Base-by-base conservation (phyloP, 2,113 vertebrate species). In the Trichechus manatus region DNA sequence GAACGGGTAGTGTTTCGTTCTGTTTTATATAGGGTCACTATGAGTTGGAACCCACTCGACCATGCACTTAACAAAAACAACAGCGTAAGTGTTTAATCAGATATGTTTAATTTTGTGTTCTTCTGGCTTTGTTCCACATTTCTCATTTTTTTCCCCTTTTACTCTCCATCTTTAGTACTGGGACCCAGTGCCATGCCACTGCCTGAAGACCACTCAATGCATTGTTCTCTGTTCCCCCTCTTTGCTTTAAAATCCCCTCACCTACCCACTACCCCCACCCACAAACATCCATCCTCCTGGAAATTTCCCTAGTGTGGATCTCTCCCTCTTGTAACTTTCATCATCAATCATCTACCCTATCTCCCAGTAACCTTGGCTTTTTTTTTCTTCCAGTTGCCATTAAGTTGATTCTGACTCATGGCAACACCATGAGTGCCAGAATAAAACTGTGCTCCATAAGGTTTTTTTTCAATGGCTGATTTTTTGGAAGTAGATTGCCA, bases 201-300 rank as follows among this genome's bases (percentile, higher is more conserved):
- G 9, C 13, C 87, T 27, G 22, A 88, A 36, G 5, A 29, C 31
- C 42, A 56, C 22, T 33, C 31, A 85, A 44, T 87, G 9, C 27
- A 64, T 81, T 27, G 3, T 66, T 84, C 10, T 66, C 9, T 33
- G 6, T 61, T 23, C 5, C 63, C 13, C 4, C 42, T 63, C 10
- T 80, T 93, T 82, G 9, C 6, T 79, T 68, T 75, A 47, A 4
- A 17, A 56, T 39, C n/a, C 20, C 6, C 66, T 6, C 1, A 0
- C 13, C 23, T 17, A n/a, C 15, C 42, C 2, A 68, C 22, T 13
- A n/a, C 64, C 20, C 17, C 29, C 1, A 14, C 6, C 4, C 25
- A 2, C 31, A 33, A 36, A 68, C 1, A 39, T 63, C 29, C 0
- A 70, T 84, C 0, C 9, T 27, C 1, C 27, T 64, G 9, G 19